Evolutionary conservation across 64 coral and sea anemone genomes (phyloP), one percentile per base, ranked within the genome.

Genomic region (Astreopora myriophthalma): DNA sequence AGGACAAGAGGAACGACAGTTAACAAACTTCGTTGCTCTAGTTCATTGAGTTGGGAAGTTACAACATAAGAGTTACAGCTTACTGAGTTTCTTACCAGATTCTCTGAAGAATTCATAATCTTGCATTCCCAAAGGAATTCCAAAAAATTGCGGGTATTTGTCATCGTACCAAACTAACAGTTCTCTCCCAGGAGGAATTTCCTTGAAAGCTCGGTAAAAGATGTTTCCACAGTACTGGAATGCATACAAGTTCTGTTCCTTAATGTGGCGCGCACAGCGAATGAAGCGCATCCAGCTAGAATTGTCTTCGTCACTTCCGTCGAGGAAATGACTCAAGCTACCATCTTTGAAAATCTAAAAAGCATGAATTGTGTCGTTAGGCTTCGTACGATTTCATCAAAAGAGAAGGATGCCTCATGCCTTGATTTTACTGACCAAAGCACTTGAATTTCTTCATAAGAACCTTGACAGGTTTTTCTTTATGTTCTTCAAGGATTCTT

Each of bases 221-320:
- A 95, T 95, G 25, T 91, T 95, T 25, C 81, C 88, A 44, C 93
- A 89, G 24, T 95, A 95, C 26, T 95, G 93, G 73, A 95, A 95
- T 5, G 88, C 88, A 27, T 90, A 89, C 17, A 95, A 36, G 46
- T 95, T 95, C 34, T 95, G 93, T 34, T 95, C 93, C 36, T 87
- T 84, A 26, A 66, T 29, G 52, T 95, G 88, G 8, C 93, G 88
- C 0, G 93, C 88, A 48, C 93, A 95, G 60, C 88, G 93, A 57
- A 95, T 95, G 17, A 95, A 95, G 22, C 93, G 68, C 93, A 95
- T 95, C 93, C 93, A 95, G 69, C 93, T 95, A 3, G 93, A 95
- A 3, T 71, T 87, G 34, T 91, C 85, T 69, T 95, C 93, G 33
- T 95, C 93, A 40, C 88, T 85, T 34, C 86, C 93, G 35, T 95